Percentiles rank a stretch among this genome's conserved stretches.
phyloP scores from a whole-genome alignment of 2,888 invertebrate genomes.

The Halocaridina rubra region DNA sequence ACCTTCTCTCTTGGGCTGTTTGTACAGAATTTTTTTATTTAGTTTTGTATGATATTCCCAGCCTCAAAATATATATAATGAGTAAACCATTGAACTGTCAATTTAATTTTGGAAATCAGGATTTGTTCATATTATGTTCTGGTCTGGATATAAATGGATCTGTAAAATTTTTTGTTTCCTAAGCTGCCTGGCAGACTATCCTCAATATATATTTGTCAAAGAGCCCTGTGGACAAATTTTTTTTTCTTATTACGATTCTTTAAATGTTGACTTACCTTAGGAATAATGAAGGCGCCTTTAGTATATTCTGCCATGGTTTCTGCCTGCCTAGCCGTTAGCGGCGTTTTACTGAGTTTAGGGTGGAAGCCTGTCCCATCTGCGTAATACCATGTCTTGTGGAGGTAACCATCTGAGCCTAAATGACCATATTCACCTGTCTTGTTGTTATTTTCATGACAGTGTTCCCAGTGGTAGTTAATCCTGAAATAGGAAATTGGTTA shows the following conservation, averaged over 20 bases:
- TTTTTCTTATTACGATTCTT: not conserved
- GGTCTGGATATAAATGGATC: not conserved
- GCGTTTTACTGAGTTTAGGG: conserved; percentile 44
- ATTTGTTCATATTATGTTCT: too few species aligned
- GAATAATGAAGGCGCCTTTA: conserved; percentile 56
- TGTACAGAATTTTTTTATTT: too few species aligned
- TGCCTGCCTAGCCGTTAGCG: conserved; percentile 30
- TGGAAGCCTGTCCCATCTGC: conserved; percentile 59
- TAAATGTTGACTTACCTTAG: conserved; percentile 37
- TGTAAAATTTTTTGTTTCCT: not conserved
- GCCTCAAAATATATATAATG: too few species aligned
- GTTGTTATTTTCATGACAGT: conserved; percentile 54
- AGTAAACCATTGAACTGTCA: too few species aligned
- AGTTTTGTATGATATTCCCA: too few species aligned
- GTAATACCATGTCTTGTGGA: conserved; percentile 49
- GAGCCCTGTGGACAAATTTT: not conserved
- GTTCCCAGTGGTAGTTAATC: conserved; percentile 63
- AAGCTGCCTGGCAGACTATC: not conserved
- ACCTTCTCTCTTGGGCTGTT: too few species aligned
- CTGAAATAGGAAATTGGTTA: too few species aligned
- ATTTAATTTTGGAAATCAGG: too few species aligned
- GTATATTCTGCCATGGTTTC: conserved; percentile 48
- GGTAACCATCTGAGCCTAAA: conserved; percentile 52
- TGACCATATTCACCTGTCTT: conserved; percentile 47
- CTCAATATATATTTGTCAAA: not conserved